Conservation (phyloP, 1,140 invertebrate genomes). For the Zophobas atratus region DNA sequence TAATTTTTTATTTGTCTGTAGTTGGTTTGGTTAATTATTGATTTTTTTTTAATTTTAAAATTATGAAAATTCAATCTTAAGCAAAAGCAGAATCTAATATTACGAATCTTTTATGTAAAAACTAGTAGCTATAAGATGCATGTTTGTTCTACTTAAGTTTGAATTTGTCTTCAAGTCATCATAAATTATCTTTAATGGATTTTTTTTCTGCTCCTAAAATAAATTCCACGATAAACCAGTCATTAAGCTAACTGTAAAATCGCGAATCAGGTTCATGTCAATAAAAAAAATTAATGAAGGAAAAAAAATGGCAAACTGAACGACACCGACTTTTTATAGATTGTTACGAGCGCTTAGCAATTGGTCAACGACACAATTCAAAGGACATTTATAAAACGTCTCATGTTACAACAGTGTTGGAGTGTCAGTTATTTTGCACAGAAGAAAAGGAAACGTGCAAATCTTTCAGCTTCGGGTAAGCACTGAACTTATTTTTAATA, state of each 20-base stretch:
- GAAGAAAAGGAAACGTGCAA: conserved; percentile 63
- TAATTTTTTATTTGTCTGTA: background rate
- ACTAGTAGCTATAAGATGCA: conserved; percentile 14
- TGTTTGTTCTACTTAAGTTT: conserved; percentile 33
- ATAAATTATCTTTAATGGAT: conserved; percentile 35
- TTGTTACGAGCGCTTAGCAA: conserved; percentile 66
- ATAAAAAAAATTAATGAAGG: conserved; percentile 48
- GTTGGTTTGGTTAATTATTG: background rate
- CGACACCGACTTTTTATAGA: conserved; percentile 58
- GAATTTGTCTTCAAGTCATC: conserved; percentile 20
- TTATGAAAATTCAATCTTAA: too few species aligned
- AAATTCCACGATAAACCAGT: conserved; percentile 41
- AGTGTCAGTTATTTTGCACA: conserved; percentile 65
- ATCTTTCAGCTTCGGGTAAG: conserved; percentile 66
- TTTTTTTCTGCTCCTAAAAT: conserved; percentile 29
- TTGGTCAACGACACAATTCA: conserved; percentile 62
- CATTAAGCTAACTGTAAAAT: conserved; percentile 47
- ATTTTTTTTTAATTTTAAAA: too few species aligned
- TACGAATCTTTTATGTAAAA: conserved; percentile 13
- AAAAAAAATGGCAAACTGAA: conserved; percentile 38
- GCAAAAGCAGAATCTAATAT: too few species aligned
- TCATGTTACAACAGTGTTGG: conserved; percentile 60
- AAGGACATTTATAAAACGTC: conserved; percentile 61
- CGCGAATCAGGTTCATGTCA: conserved; percentile 47
- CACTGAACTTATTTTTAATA: conserved; percentile 10